Evolutionary conservation across 2,797 vertebrate genomes (phyloP).

Genomic region (Lithobates pipiens): DNA sequence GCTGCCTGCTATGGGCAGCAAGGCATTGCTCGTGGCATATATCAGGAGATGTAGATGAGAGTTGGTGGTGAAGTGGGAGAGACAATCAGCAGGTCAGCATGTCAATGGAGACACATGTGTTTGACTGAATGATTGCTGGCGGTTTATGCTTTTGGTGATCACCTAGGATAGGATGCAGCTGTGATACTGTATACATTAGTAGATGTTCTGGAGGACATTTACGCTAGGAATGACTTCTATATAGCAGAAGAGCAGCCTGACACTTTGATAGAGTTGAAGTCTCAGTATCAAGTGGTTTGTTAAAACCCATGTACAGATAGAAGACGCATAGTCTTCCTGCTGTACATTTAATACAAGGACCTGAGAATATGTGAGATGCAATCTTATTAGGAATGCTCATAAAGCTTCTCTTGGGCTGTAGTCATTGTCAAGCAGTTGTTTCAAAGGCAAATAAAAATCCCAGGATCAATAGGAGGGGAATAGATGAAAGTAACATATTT

Average conservation of each 20-base stretch:
- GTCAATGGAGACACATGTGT: conserved; percentile 1
- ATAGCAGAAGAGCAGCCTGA: background rate
- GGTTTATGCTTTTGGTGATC: conserved; percentile 18
- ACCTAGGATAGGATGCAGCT: conserved; percentile 32
- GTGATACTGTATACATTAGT: conserved; percentile 1
- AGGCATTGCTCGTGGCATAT: conserved; percentile 15
- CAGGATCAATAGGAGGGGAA: too few species aligned
- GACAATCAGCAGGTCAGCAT: conserved; percentile 17
- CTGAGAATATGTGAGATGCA: background rate
- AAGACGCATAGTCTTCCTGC: background rate
- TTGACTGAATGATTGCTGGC: background rate
- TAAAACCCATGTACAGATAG: background rate
- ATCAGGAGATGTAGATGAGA: conserved; percentile 25
- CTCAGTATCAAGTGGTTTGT: background rate
- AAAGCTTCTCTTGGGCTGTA: too few species aligned
- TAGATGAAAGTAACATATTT: too few species aligned
- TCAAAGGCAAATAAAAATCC: too few species aligned
- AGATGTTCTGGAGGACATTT: conserved; percentile 24
- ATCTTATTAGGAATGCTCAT: too few species aligned
- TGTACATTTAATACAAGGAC: background rate
- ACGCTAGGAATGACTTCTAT: background rate
- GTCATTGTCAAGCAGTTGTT: too few species aligned
- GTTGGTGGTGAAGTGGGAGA: conserved; percentile 13
- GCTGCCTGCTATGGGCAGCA: conserved; percentile 2
- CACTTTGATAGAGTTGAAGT: conserved; percentile 6